Conservation (phyloP, 2,888 invertebrate species). For the Drosophila kanekoi region DNA sequence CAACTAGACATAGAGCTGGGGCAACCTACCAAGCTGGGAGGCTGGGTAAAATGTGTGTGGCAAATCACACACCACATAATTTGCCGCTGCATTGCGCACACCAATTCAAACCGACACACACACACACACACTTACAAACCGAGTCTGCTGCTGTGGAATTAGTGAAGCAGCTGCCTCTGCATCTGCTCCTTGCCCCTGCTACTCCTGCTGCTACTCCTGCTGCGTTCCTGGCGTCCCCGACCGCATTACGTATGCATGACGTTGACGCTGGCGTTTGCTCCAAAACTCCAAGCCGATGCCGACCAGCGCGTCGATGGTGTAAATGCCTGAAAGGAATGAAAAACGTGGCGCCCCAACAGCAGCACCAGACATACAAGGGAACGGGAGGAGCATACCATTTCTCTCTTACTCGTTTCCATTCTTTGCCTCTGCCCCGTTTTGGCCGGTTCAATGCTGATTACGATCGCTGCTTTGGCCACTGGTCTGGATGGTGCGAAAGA, state of each 20-base stretch:
- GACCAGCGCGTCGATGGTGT: slow-evolving; percentile 60
- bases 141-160: slow-evolving; percentile 64
- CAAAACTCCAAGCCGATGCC: slow-evolving; percentile 39
- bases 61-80: slow-evolving; percentile 82
- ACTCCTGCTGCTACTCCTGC: slow-evolving; percentile 15
- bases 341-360: slow-evolving; percentile 41
- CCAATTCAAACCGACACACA: slow-evolving; percentile 19
- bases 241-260: slow-evolving; percentile 81
- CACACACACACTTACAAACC: slow-evolving; percentile 11
- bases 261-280: slow-evolving; percentile 52
- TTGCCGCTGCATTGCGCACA: slow-evolving; percentile 78
- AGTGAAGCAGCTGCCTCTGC: slow-evolving; percentile 61
- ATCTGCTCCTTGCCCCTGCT: neutral
- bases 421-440: slow-evolving; percentile 8
- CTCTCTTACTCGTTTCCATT: neutral
- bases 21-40: slow-evolving; percentile 17
- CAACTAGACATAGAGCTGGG: slow-evolving; percentile 25
- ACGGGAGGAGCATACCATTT: slow-evolving; percentile 1
- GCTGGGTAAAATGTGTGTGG: slow-evolving; percentile 57
- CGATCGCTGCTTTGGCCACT: slow-evolving; percentile 71
- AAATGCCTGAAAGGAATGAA: slow-evolving; percentile 68
- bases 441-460: slow-evolving; percentile 76
- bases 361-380: slow-evolving; percentile 4
- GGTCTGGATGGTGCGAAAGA: slow-evolving; percentile 35
- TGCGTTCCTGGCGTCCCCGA: slow-evolving; percentile 70